Base-by-base conservation (phyloP, 1,140 invertebrate genomes). In the Orius insidiosus region DNA sequence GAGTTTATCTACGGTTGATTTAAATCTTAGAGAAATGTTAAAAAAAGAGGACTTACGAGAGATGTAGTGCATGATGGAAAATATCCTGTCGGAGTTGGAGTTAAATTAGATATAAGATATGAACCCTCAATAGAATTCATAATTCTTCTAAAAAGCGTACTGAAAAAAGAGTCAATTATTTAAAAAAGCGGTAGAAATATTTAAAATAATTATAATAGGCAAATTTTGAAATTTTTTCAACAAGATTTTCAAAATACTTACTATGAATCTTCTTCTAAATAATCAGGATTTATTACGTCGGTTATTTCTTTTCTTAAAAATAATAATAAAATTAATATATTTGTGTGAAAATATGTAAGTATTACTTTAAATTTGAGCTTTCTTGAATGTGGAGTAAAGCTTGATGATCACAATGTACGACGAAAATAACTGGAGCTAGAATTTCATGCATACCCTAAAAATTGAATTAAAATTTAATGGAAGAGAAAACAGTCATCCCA, bases 381-480 rank as follows among this genome's bases (percentile, higher is more conserved):
- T 59, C 67, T 60, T 61, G 58, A 9, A 56, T 49, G 52, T 67
- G 63, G 45, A 64, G 44, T 38, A 78, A 70, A 0, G 76, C 71
- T 56, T 78, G 71, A 49, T 76, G 75, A 61, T 85, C 82, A 54
- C 67, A 71, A 56, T 79, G 72, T 14, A 85, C 60, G 4, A 84
- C 78, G 59, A 78, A 82, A 32, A 85, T 63, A 33, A 85, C 58
- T 0, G 82, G 81, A 5, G 80, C 82, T 41, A 85, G 60, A 43
- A 85, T 68, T 60, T 85, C 82, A 61, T 85, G 81, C 82, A 85
- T 85, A n/a, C 82, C 82, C 67, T 76, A 56, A 58, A 34, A 42
- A 47, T 18, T 31, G 46, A 45, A 49, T 39, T 24, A 18, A 15
- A 41, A 48, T 41, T 32, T 24, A 16, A 46, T 18, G 19, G 41